Base-by-base conservation (phyloP, 1,140 invertebrate species). In the Eubasilissa regina region DNA sequence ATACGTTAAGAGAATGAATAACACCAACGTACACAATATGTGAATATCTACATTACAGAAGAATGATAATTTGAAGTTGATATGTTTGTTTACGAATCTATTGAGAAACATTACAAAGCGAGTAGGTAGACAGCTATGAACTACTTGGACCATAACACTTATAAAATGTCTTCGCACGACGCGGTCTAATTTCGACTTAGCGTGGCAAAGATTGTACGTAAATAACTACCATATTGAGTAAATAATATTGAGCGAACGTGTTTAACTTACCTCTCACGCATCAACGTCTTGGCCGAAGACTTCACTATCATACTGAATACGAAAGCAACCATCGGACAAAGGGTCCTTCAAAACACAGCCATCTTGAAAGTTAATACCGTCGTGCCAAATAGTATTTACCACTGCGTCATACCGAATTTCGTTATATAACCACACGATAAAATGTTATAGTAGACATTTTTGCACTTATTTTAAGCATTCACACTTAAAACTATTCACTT, bases 321-420 rank as follows among this genome's bases (percentile, higher is more conserved):
- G 86, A 86, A 84, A 86, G 83, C 87, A 84, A 86, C 87, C 88
- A 88, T 86, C 85, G 87, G 86, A 89, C 87, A 89, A 89, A 89
- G 88, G 85, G 87, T 88, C 88, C 86, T 88, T 89, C 88, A 89
- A 88, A 88, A 88, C 86, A 89, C 88, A 89, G 88, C 88, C 88
- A 89, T 89, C 87, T 89, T 89, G 88, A 88, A 88, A 88, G 77
- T 87, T 84, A 87, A 87, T 84, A 85, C 84, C 83, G 80, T 84
- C 82, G 81, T 84, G 70, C 75, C 81, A 83, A 86, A 84, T 83
- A 84, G 82, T 85, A 85, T 87, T 85, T 85, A 83, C 75, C 78
- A 68, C 83, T 77, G 76, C 81, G 83, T 78, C 76, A 78, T 78
- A 64, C 25, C 25, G 62, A 44, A 45, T 55, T 70, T 43, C 15